These are phyloP conservation scores for Drosophila diplacantha DNA, from an alignment of 2,888 invertebrate species.

Conservation along the genomic window DNA sequence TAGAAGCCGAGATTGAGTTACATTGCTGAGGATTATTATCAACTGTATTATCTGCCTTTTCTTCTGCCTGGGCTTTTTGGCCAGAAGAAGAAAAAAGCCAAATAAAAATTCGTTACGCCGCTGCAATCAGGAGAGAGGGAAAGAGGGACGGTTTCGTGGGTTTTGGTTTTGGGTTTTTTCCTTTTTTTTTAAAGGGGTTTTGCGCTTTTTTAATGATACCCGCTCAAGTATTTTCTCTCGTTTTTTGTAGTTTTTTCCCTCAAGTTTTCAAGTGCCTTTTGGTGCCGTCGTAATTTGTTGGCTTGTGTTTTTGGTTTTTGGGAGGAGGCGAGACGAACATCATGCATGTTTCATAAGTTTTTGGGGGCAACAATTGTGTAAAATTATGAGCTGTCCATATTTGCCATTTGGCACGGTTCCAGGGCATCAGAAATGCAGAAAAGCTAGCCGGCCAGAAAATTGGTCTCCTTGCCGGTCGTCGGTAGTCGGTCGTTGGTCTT, in stretches of 20 bases:
- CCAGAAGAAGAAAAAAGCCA: slow-evolving; percentile 54
- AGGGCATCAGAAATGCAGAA: slow-evolving; percentile 27
- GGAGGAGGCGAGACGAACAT: slow-evolving; percentile 28
- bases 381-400: slow-evolving; percentile 67
- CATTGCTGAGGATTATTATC: slow-evolving; percentile 73
- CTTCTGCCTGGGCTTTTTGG: slow-evolving; percentile 25
- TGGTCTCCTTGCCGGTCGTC: neutral
- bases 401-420: slow-evolving; percentile 66
- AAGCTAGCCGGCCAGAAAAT: slow-evolving; percentile 22
- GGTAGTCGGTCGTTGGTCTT: slow-evolving; percentile 13
- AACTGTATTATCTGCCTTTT: slow-evolving; percentile 65
- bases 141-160: slow-evolving; percentile 28
- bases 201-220: slow-evolving; percentile 61
- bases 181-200: slow-evolving; percentile 26
- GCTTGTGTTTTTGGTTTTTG: slow-evolving; percentile 13
- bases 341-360: slow-evolving; percentile 61
- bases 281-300: slow-evolving; percentile 57
- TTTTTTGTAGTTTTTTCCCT: slow-evolving; percentile 5
- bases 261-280: slow-evolving; percentile 30
- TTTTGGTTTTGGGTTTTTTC: slow-evolving; percentile 41
- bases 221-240: slow-evolving; percentile 40
- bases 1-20: slow-evolving; percentile 70
- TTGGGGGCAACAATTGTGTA: slow-evolving; percentile 55
- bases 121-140: slow-evolving; percentile 38
- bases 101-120: slow-evolving; percentile 72